Percentiles rank a stretch among this genome's conserved stretches.
These are phyloP conservation scores for Poecilia latipinna DNA, from an alignment of 2,113 vertebrate species.

Conservation along the genomic window DNA sequence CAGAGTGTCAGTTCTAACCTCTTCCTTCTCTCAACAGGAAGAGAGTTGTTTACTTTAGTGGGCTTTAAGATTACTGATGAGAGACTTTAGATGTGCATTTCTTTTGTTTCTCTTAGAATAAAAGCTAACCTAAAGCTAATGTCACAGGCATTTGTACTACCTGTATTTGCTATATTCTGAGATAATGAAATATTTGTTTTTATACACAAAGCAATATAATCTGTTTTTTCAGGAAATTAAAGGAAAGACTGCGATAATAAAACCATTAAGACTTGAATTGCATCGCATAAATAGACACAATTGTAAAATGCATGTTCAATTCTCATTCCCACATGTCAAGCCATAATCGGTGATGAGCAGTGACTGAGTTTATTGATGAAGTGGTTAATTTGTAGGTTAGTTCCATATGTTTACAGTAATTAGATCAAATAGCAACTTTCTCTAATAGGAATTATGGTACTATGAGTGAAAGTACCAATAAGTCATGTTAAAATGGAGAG, in stretches of 20 bases:
- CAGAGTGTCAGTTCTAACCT: conserved; percentile 14
- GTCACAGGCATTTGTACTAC: not conserved
- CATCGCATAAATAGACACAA: too few relatives aligned
- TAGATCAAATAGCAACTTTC: too few relatives aligned
- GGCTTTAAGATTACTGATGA: conserved; percentile 22
- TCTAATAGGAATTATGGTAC: too few relatives aligned
- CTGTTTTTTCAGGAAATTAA: not conserved
- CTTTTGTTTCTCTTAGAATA: conserved; percentile 5
- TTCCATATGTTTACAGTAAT: too few relatives aligned
- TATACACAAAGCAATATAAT: not conserved
- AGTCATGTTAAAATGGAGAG: too few relatives aligned
- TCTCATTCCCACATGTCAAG: too few relatives aligned
- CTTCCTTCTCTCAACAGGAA: conserved; percentile 14
- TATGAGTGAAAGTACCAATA: too few relatives aligned
- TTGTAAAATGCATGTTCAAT: too few relatives aligned
- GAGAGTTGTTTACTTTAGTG: conserved; percentile 39
- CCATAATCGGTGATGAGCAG: too few relatives aligned
- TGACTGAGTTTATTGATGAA: not conserved
- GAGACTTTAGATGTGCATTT: conserved; percentile 8
- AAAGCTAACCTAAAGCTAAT: not conserved
- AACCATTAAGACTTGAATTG: too few relatives aligned
- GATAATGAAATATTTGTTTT: not conserved
- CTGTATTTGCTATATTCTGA: not conserved
- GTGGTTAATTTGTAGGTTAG: too few relatives aligned
- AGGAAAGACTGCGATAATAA: not conserved